Evolutionary conservation across 2,113 vertebrate genomes (phyloP).

Genomic region (Caretta caretta): DNA sequence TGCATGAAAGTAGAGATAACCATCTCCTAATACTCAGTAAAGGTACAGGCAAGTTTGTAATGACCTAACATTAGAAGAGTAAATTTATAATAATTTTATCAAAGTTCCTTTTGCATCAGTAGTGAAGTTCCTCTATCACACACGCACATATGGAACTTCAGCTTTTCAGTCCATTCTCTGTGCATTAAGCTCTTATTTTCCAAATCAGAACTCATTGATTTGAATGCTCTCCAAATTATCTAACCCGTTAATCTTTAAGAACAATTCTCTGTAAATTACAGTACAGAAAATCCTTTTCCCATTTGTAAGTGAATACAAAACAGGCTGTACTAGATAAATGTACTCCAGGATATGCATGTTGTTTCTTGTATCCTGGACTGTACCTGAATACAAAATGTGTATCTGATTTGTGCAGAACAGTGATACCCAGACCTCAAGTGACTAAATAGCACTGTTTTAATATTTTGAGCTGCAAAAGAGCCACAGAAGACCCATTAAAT

Average conservation of each 20-base stretch:
- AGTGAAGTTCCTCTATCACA: neutral
- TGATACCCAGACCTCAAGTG: neutral
- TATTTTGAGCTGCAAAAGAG: neutral
- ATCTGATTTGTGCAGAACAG: neutral
- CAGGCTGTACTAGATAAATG: neutral
- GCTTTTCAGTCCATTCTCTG: neutral
- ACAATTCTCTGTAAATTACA: neutral
- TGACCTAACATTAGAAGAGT: neutral
- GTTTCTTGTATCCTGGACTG: too few species aligned
- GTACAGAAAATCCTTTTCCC: neutral
- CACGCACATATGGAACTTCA: rapidly evolving
- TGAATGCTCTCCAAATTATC: neutral
- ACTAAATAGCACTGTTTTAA: neutral
- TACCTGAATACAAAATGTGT: neutral
- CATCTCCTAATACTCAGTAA: neutral
- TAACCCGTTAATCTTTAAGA: neutral
- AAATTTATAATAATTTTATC: neutral
- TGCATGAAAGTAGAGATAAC: neutral
- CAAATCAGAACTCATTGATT: neutral
- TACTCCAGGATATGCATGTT: neutral
- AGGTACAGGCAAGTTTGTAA: neutral
- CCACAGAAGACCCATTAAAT: neutral
- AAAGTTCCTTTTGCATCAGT: neutral
- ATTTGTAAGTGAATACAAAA: neutral
- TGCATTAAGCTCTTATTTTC: neutral